These are phyloP conservation scores for Sylvilagus bachmani DNA, from an alignment of 2,113 vertebrate genomes.

Conservation along the genomic window DNA sequence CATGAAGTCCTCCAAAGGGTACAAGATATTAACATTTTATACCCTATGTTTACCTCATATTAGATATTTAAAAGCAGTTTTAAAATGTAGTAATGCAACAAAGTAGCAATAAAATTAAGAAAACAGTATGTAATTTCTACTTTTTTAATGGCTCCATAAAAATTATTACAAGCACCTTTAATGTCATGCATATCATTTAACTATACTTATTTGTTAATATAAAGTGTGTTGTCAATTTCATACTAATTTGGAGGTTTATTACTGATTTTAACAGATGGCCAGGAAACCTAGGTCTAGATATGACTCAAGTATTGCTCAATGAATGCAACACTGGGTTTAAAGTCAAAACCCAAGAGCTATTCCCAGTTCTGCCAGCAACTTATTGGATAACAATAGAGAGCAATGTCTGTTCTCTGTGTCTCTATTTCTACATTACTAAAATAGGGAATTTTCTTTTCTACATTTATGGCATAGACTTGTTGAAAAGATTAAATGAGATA, in stretches of 20 bases:
- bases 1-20: background rate
- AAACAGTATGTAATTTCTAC: background rate
- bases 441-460: background rate
- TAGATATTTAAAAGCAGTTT: constrained; percentile 17
- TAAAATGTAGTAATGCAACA: background rate
- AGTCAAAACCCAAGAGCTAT: background rate
- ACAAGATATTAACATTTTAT: background rate
- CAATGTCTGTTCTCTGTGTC: background rate
- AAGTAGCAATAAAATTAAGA: constrained; percentile 37
- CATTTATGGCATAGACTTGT: background rate
- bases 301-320: background rate
- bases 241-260: background rate
- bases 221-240: background rate
- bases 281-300: background rate
- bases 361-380: background rate
- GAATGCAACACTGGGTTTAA: background rate
- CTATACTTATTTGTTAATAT: background rate
- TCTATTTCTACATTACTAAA: background rate
- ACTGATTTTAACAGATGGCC: constrained; percentile 12
- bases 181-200: background rate
- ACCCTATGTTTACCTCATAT: background rate
- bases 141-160: background rate
- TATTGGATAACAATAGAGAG: background rate
- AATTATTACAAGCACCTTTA: background rate
- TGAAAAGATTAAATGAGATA: background rate